phyloP scores from a whole-genome alignment of 2,113 vertebrate genomes.

The Aldabrachelys gigantea region DNA sequence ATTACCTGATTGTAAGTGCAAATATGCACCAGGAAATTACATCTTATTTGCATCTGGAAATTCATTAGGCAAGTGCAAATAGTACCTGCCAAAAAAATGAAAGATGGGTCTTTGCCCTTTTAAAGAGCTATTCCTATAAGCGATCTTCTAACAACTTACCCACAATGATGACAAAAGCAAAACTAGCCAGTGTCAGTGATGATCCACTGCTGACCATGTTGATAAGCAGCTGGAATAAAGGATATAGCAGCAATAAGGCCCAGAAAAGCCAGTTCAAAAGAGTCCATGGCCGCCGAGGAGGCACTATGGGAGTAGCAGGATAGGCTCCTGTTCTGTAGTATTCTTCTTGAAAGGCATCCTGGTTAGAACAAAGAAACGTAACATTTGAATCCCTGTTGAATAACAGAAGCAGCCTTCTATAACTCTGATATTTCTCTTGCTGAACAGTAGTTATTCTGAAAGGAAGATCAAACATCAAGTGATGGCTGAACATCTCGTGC shows the following conservation, averaged over 20 bases:
- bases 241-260: slow-evolving; percentile 88
- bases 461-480: slow-evolving; percentile 22
- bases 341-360: slow-evolving; percentile 93
- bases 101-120: neutral
- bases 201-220: slow-evolving; percentile 88
- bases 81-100: neutral
- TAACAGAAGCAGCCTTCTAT: neutral
- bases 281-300: slow-evolving; percentile 84
- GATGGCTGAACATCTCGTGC: slow-evolving; percentile 4
- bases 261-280: slow-evolving; percentile 95
- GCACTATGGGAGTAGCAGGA: slow-evolving; percentile 79
- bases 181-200: slow-evolving; percentile 80
- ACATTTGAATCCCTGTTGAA: slow-evolving; percentile 6
- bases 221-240: slow-evolving; percentile 84
- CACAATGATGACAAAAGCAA: slow-evolving; percentile 85
- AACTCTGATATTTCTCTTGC: neutral
- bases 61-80: neutral
- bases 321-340: slow-evolving; percentile 87
- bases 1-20: neutral
- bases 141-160: slow-evolving; percentile 80
- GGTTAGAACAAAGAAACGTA: slow-evolving; percentile 26
- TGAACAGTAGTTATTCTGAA: neutral
- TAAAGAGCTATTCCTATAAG: neutral
- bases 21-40: neutral
- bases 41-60: neutral